Base-by-base conservation (phyloP, 2,113 vertebrate genomes). In the Dipodomys spectabilis region DNA sequence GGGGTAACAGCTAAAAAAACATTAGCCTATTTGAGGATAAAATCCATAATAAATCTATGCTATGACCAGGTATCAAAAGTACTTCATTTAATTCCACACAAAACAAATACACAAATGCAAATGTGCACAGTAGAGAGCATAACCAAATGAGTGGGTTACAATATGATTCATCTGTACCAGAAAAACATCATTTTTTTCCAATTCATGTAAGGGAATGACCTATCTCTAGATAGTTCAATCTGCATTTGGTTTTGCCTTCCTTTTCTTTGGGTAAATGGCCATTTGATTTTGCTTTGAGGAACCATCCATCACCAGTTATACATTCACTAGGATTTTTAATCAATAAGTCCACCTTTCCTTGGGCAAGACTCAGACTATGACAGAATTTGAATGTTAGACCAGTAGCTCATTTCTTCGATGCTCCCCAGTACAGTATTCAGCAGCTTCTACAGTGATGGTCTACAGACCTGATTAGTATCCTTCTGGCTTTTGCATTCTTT, bases 271-370 rank as follows among this genome's bases (percentile, higher is more conserved):
- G 32, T 91, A 82, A 88, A 35, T 8, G 68, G 53, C 68, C 71
- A 69, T 74, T 81, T 91, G 49, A 71, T 89, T 86, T 95, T 83
- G 19, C n/a, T 88, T 82, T 92, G 75, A 86, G 87, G 79, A 75
- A 27, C 30, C 16, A 79, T 85, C 35, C 16, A 8, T 73, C 22
- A 62, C 3, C 22, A 60, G 32, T 75, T 82, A n/a, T 20, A 77
- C 28, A 75, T 77, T 81, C 79, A 57, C n/a, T 88, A 20, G 12
- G 25, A 69, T 68, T 89, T 93, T 91, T 13, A 68, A 25, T 80
- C 60, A 91, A 2, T 39, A 39, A n/a, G 2, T 49, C 9, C 44
- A 1, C 13, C 11, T 82, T 74, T 68, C 22, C 57, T 73, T 72
- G 44, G 32, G 67, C 73, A 89, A 80, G 28, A 45, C 68, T 91